phyloP scores from a whole-genome alignment of 1,140 invertebrate species.

The Bathynomus jamesi region DNA sequence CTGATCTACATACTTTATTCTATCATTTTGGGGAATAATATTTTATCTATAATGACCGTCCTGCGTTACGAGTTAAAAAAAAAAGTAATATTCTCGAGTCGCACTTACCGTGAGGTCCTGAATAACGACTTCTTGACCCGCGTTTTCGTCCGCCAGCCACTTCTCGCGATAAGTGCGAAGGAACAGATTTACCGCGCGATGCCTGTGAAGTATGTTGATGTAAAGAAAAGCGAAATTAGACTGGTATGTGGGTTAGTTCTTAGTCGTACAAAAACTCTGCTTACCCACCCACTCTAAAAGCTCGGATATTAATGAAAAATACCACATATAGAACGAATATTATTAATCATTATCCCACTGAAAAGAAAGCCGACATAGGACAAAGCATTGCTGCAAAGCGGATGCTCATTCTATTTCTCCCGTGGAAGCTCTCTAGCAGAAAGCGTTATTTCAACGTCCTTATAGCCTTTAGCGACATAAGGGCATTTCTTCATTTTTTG shows the following conservation, averaged over 20 bases:
- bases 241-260: conserved; percentile 32
- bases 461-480: too few relatives aligned
- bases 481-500: too few relatives aligned
- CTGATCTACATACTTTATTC: too few relatives aligned
- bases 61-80: too few relatives aligned
- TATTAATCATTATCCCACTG: too few relatives aligned
- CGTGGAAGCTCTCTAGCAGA: too few relatives aligned
- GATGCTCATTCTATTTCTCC: too few relatives aligned
- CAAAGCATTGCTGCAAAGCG: neutral
- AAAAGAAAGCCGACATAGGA: neutral
- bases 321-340: neutral
- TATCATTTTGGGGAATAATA: too few relatives aligned
- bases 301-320: neutral
- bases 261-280: conserved; percentile 10
- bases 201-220: conserved; percentile 55
- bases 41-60: too few relatives aligned
- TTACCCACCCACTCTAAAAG: neutral
- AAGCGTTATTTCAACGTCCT: too few relatives aligned
- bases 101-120: conserved; percentile 77
- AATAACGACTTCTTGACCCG: conserved; percentile 94
- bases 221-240: conserved; percentile 38
- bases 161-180: conserved; percentile 83
- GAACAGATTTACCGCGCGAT: conserved; percentile 97
- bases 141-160: conserved; percentile 93
- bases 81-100: too few relatives aligned